Conservation (phyloP, 2,888 invertebrate species). For the Drosophila pseudotalamancana region DNA sequence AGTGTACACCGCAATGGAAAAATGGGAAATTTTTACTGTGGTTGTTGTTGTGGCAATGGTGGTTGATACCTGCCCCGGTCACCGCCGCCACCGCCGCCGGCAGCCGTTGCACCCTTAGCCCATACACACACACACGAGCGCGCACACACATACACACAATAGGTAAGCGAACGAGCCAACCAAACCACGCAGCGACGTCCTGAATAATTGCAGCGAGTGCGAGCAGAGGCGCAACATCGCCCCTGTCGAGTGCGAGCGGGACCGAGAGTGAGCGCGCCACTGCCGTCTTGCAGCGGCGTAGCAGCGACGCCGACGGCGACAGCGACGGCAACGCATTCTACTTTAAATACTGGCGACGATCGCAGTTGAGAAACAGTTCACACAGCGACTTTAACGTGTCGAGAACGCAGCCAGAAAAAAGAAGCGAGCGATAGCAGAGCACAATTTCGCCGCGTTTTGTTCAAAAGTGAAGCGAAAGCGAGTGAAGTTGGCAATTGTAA, state of each 20-base stretch:
- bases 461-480: conserved; percentile 14
- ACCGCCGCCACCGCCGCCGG: conserved; percentile 41
- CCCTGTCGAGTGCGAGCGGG: conserved; percentile 12
- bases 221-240: conserved; percentile 29
- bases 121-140: conserved; percentile 36
- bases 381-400: conserved; percentile 84
- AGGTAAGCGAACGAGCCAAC: conserved; percentile 75
- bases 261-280: conserved; percentile 18
- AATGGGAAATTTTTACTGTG: conserved; percentile 84
- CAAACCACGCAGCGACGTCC: conserved; percentile 71
- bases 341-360: conserved; percentile 84
- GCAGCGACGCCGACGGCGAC: conserved; percentile 40
- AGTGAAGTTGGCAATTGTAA: not conserved
- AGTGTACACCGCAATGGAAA: conserved; percentile 82
- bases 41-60: conserved; percentile 84
- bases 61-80: conserved; percentile 81
- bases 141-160: conserved; percentile 35
- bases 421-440: conserved; percentile 23
- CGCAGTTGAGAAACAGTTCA: conserved; percentile 84
- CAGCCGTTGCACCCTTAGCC: conserved; percentile 74
- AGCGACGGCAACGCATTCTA: conserved; percentile 69
- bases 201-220: conserved; percentile 39
- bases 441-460: conserved; percentile 43
- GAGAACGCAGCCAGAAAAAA: conserved; percentile 67
- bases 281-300: conserved; percentile 37